Evolutionary conservation across 30 jellyfish, hydroid and myxozoan species (phyloP).

Genomic region (Clytia hemisphaerica): DNA sequence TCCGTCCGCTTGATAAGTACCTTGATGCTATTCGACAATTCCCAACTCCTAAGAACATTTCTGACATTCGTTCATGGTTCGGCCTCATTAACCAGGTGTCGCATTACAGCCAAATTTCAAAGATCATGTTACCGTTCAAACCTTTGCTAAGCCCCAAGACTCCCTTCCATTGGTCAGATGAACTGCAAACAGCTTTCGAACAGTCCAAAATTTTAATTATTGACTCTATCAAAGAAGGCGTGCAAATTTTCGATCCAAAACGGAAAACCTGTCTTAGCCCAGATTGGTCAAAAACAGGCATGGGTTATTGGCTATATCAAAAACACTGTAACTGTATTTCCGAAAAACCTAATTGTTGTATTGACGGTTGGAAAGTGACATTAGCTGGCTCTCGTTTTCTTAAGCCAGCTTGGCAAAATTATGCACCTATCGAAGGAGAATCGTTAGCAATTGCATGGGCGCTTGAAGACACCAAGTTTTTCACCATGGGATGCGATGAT

Average conservation of each 20-base stretch:
- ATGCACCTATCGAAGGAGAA: constrained; percentile 48
- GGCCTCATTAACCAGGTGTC: no score
- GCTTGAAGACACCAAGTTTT: constrained; percentile 34
- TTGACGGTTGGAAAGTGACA: constrained; percentile 29
- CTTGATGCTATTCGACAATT: not conserved
- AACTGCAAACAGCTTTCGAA: not conserved
- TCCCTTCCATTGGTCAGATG: constrained; percentile 18
- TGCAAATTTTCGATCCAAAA: constrained; percentile 4
- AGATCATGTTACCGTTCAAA: constrained; percentile 22
- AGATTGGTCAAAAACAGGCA: constrained; percentile 34
- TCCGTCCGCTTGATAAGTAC: not conserved
- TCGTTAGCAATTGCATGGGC: constrained; percentile 37
- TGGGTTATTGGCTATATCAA: constrained; percentile 22
- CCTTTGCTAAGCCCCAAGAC: constrained; percentile 25
- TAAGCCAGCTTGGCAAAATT: constrained; percentile 6
- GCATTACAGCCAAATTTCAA: not conserved
- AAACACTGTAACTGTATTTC: constrained; percentile 21
- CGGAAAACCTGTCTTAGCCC: constrained; percentile 3
- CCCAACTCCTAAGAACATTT: not conserved
- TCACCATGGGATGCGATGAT: constrained; percentile 42
- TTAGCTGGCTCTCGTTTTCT: constrained; percentile 30
- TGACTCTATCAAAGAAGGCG: constrained; percentile 6
- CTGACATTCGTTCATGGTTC: no score
- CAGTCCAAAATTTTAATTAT: not conserved
- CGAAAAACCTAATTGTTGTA: constrained; percentile 19